Percentiles rank a stretch among this genome's conserved stretches.
These are phyloP conservation scores for Ichneumoninae sp. DNA, from an alignment of 2,888 invertebrate species.

Conservation along the genomic window DNA sequence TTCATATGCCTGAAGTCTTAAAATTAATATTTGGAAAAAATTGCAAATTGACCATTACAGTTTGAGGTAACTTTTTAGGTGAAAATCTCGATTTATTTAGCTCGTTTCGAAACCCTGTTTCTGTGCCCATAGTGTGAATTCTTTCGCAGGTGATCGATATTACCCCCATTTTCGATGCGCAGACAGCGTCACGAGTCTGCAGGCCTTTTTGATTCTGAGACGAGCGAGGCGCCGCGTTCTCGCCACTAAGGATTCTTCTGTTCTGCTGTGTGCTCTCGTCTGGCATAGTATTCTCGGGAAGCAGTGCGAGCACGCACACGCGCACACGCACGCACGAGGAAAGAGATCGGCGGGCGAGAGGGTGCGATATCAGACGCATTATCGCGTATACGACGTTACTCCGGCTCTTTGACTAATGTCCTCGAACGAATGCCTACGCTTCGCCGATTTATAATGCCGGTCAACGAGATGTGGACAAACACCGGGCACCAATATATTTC, in stretches of 20 bases:
- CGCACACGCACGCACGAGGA: constrained; percentile 64
- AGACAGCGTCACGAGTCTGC: constrained; percentile 25
- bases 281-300: constrained; percentile 20
- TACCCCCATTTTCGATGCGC: background rate
- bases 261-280: constrained; percentile 37
- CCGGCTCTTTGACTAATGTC: constrained; percentile 84
- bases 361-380: constrained; percentile 82
- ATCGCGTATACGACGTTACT: constrained; percentile 83
- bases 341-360: constrained; percentile 55
- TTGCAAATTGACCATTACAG: background rate
- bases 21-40: background rate
- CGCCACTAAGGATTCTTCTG: constrained; percentile 53
- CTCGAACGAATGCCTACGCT: constrained; percentile 84
- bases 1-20: background rate
- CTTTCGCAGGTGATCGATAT: background rate
- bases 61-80: background rate
- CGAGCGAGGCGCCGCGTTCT: constrained; percentile 49
- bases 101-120: background rate
- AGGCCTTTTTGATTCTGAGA: constrained; percentile 71
- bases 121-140: background rate
- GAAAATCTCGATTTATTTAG: background rate
- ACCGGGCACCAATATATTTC: constrained; percentile 84
- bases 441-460: constrained; percentile 84
- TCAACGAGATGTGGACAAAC: constrained; percentile 84
- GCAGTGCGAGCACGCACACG: constrained; percentile 11